phyloP scores from a whole-genome alignment of 2,888 invertebrate genomes.

The Prosopocoilus inquinatus region DNA sequence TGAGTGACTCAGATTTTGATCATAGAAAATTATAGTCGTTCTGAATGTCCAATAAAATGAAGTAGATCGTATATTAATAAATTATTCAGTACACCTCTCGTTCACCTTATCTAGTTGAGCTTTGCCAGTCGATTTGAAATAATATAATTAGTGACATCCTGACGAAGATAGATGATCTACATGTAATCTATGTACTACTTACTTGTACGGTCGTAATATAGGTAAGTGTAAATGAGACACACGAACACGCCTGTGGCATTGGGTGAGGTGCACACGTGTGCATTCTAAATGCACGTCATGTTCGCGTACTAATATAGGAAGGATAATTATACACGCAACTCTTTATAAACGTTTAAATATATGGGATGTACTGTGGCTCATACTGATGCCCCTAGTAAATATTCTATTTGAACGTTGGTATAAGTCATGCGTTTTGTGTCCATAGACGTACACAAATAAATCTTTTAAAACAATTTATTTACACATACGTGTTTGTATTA shows the following conservation, averaged over 20 bases:
- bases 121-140: constrained; percentile 20
- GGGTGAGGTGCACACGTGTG: constrained; percentile 34
- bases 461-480: no score
- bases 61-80: constrained; percentile 29
- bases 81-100: constrained; percentile 27
- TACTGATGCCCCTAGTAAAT: no score
- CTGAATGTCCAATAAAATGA: background rate
- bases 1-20: no score
- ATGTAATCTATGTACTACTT: constrained; percentile 22
- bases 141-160: constrained; percentile 9
- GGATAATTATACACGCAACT: constrained; percentile 2
- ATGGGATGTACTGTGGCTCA: no score
- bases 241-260: constrained; percentile 32
- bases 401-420: no score
- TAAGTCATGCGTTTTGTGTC: no score
- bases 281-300: constrained; percentile 29
- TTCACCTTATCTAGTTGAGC: constrained; percentile 33
- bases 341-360: background rate
- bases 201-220: constrained; percentile 26
- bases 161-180: background rate
- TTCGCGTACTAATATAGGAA: constrained; percentile 14
- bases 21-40: no score
- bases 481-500: no score
- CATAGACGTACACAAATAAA: no score
- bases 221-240: constrained; percentile 31